Evolutionary conservation across 2,797 vertebrate species (phyloP), one percentile per base, ranked within the genome.

Genomic region (Anguilla megastoma): DNA sequence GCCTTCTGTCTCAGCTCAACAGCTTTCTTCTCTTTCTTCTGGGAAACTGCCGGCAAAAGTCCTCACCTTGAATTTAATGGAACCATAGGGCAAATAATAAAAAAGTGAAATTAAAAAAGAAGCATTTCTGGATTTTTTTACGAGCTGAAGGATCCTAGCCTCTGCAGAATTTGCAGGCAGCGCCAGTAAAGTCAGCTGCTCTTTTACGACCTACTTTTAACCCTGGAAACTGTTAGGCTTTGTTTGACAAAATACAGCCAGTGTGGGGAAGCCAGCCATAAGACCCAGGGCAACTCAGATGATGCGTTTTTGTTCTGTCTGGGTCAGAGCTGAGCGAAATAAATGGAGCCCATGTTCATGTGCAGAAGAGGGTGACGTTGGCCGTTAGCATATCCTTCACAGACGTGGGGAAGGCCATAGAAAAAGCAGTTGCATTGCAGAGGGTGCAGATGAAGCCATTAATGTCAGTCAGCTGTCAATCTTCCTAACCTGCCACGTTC

Each of bases 241-340:
- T 71, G 85, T 80, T 88, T 79, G 60, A 48, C 82, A 63, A 87
- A 79, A 76, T 79, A 16, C 79, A 27, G 24, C n/a, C 60, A 71
- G 45, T 84, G 60, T 86, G 50, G 5, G 82, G 80, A 87, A 87
- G 14, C 54, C 41, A 76, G 66, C 16, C 85, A 30, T 82, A 36
- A 63, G 41, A 69, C 21, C 50, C 41, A 41, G 48, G 27, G n/a
- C 36, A 18, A 24, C 45, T 87, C 4, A 50, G 86, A 52, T 24
- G 48, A 85, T n/a, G 10, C 66, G 54, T 58, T 86, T 56, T 56
- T 87, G 48, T 48, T 74, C 1, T 60, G 30, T 41, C 48, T 76
- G 9, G 66, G 66, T 85, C 66, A 80, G 85, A 82, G 82, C 63
- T 58, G 36, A n/a, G 41, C 36, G n/a, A 48, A 41, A 86, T 63